Evolutionary conservation across 1,140 invertebrate genomes (phyloP).

Genomic region (Ceratosolen solmsi): DNA sequence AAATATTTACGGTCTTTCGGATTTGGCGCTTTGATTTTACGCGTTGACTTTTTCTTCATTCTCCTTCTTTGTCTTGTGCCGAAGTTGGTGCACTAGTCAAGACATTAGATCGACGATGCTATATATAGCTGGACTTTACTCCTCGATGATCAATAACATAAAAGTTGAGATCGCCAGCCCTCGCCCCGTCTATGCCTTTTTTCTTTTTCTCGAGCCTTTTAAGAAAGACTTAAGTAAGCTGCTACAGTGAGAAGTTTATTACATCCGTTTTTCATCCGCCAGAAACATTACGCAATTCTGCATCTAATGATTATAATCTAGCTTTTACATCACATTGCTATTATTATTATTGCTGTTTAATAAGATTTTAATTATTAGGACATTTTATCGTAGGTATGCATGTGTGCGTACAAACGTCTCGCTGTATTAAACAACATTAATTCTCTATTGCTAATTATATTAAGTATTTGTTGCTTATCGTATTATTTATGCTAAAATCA

Average conservation of each 20-base stretch:
- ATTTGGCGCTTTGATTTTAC: conserved; percentile 26
- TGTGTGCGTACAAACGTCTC: no score
- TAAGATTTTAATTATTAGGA: no score
- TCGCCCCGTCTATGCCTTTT: conserved; percentile 40
- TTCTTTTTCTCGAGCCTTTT: conserved; percentile 32
- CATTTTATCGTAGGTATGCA: no score
- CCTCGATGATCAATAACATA: conserved; percentile 47
- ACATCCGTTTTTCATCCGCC: conserved; percentile 2
- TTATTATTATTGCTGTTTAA: no score
- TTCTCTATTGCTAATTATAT: no score
- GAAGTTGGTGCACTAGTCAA: background rate
- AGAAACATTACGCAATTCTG: conserved; percentile 3
- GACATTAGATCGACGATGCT: conserved; percentile 11
- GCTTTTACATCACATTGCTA: background rate
- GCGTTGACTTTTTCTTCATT: background rate
- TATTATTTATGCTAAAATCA: no score
- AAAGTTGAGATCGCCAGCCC: conserved; percentile 29
- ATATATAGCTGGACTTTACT: conserved; percentile 50
- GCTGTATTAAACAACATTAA: no score
- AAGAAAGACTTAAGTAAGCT: conserved; percentile 31
- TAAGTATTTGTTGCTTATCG: no score
- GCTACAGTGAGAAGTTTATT: conserved; percentile 19
- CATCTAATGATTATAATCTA: conserved; percentile 1
- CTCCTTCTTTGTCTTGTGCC: conserved; percentile 1
- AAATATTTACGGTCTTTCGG: conserved; percentile 32